Base-by-base conservation (phyloP, 2,113 vertebrate genomes). In the Balaeniceps rex region DNA sequence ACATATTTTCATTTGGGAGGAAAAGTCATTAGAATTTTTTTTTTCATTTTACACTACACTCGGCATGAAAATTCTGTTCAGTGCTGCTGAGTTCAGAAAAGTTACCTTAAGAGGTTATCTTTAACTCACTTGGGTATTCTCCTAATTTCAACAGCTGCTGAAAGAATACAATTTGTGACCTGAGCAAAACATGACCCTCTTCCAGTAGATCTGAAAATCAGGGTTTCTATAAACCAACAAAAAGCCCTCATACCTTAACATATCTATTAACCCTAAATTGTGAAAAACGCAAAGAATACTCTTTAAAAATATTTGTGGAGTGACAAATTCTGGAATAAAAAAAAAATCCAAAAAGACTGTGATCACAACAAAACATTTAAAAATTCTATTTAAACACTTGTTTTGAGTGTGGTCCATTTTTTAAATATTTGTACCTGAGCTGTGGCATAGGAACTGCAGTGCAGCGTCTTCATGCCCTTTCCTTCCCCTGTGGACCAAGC, bases 201-300 rank as follows among this genome's bases (percentile, higher is more conserved):
- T 76, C 28, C 49, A 83, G 46, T 14, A 65, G 54, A 71, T 38
- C 18, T 75, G n/a, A 26, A 80, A 91, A 64, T 18, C 23, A 47
- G 36, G 75, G 33, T 86, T 92, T 72, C 54, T 40, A 11, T 8
- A 6, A 65, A 52, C 58, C 19, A 57, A 11, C 9, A 81, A 57
- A 65, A 61, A 28, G 0, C 4, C 1, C 21, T 47, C 4, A 11
- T 55, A 36, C 4, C 7, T 87, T 34, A 61, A 49, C 3, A 14
- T n/a, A n/a, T 11, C 14, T 47, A 13, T 21, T 66, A 70, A 65
- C 4, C 7, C 3, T 52, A 33, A 49, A 42, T 38, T 38, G 6
- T 66, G 38, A 81, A 92, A 94, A 76, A 71, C 19, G 12, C 5
- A 68, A 89, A 92, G n/a, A 63, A 31, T 12, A 18, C 5, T 19